Conservation (phyloP, 2,113 vertebrate genomes). For the Nematolebias whitei region DNA sequence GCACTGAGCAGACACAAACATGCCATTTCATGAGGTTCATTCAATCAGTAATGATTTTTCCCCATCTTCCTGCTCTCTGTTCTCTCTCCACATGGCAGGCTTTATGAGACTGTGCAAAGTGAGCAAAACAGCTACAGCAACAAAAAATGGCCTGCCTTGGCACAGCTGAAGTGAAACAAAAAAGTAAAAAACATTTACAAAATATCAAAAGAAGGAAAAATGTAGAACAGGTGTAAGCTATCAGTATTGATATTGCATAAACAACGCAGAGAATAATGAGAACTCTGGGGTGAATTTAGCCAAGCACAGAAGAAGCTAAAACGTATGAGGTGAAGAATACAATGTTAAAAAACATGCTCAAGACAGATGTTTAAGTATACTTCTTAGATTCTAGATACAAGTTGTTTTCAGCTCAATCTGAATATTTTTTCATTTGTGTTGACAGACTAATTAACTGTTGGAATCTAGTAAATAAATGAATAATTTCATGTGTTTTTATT, state of each 20-base stretch:
- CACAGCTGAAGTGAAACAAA: neutral
- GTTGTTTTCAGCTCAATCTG: too few species aligned
- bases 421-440: too few species aligned
- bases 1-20: constrained; percentile 77
- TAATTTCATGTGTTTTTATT: too few species aligned
- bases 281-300: neutral
- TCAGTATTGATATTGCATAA: neutral
- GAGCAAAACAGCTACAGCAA: constrained; percentile 7
- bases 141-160: neutral
- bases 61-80: constrained; percentile 56
- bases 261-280: neutral
- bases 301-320: neutral
- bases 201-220: neutral
- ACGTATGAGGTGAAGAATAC: neutral
- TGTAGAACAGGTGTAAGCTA: neutral
- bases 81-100: constrained; percentile 46
- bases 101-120: constrained; percentile 40
- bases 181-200: neutral
- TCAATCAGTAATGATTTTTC: constrained; percentile 79
- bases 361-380: too few species aligned
- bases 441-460: too few species aligned
- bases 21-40: constrained; percentile 76
- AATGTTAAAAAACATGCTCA: neutral
- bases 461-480: too few species aligned
- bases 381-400: too few species aligned